Conservation (phyloP, 2,113 vertebrate genomes). For the Sinocyclocheilus anshuiensis region DNA sequence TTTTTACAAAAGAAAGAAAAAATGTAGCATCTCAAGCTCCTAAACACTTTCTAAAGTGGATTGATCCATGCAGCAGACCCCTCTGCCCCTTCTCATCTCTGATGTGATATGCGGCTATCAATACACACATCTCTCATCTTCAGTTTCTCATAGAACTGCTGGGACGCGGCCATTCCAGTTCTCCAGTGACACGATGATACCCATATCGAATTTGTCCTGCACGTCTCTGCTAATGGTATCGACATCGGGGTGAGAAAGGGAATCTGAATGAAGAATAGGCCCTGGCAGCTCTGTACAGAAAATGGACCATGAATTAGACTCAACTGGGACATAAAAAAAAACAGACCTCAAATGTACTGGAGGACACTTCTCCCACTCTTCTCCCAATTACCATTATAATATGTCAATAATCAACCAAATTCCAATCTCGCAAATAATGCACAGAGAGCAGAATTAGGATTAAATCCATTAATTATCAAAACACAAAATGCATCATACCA, state of each 20-base stretch:
- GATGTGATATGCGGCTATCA: constrained; percentile 32
- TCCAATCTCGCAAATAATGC: neutral
- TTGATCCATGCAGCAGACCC: constrained; percentile 1
- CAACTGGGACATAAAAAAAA: constrained; percentile 22
- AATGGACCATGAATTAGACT: constrained; percentile 1
- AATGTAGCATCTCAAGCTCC: neutral
- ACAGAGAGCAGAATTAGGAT: too few relatives aligned
- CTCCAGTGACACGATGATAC: constrained; percentile 43
- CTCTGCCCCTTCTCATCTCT: neutral
- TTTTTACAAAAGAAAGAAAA: neutral
- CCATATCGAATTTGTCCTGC: constrained; percentile 54
- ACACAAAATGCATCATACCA: too few relatives aligned
- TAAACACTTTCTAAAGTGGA: neutral
- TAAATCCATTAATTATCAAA: too few relatives aligned
- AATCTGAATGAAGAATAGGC: constrained; percentile 32
- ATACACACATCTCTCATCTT: constrained; percentile 40
- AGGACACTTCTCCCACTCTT: neutral
- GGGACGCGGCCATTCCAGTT: constrained; percentile 20
- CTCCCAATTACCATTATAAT: too few relatives aligned
- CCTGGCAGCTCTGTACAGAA: neutral
- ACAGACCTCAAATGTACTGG: constrained; percentile 2
- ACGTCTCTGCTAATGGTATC: constrained; percentile 42
- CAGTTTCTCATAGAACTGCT: constrained; percentile 47
- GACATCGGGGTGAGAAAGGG: constrained; percentile 36
- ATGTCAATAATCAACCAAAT: neutral